phyloP scores from a whole-genome alignment of 2,113 vertebrate genomes.

The Spermophilus dauricus region DNA sequence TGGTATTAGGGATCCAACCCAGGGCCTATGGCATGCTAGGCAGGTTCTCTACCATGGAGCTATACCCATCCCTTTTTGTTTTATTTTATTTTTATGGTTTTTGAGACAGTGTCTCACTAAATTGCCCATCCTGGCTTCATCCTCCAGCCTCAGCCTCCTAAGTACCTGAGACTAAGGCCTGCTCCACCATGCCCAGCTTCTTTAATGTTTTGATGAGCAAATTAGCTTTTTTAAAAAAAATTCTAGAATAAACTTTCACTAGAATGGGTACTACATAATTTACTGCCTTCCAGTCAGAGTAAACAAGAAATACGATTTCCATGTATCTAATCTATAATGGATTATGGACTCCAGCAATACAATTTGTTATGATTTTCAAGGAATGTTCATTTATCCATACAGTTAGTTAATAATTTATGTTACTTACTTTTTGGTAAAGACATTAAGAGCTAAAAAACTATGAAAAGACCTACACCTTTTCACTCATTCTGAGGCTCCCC shows the following conservation, averaged over 20 bases:
- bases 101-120: background rate
- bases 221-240: background rate
- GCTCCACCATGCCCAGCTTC: background rate
- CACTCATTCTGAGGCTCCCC: background rate
- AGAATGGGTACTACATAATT: constrained; percentile 1
- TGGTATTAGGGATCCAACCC: background rate
- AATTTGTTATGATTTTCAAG: constrained; percentile 44
- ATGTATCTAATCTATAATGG: constrained; percentile 13
- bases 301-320: constrained; percentile 33
- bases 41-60: background rate
- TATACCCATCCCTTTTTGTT: background rate
- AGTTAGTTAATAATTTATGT: constrained; percentile 52
- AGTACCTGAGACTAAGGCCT: background rate
- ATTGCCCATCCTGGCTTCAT: background rate
- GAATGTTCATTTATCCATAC: constrained; percentile 49
- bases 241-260: constrained; percentile 39
- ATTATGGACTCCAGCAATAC: background rate
- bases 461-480: background rate
- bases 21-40: background rate
- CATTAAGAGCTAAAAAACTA: background rate
- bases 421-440: constrained; percentile 42
- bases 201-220: constrained; percentile 27
- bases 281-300: constrained; percentile 37
- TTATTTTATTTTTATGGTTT: background rate
- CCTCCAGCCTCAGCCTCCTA: background rate